Conservation (phyloP, 2,797 vertebrate species). For the Gallinago solitaria region DNA sequence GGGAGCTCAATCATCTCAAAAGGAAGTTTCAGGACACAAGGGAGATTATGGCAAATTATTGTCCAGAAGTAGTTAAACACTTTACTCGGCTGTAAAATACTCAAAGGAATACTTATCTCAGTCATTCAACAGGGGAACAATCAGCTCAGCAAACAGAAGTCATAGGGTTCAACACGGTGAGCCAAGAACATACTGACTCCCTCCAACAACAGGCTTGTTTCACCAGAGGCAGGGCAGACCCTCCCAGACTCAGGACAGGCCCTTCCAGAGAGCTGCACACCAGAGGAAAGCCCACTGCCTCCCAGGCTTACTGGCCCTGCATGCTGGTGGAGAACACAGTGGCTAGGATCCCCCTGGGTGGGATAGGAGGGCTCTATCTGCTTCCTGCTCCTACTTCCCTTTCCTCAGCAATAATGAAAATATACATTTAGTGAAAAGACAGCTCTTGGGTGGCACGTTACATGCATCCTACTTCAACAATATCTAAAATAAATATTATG, state of each 20-base stretch:
- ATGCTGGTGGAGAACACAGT: not conserved
- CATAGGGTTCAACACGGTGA: accelerated
- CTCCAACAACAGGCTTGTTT: not conserved
- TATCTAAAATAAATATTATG: no score
- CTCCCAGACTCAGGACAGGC: accelerated
- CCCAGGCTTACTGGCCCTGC: not conserved
- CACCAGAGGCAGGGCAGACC: not conserved
- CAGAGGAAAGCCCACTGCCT: not conserved
- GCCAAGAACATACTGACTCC: not conserved
- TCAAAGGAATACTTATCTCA: not conserved
- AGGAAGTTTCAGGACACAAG: not conserved
- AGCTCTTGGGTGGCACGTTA: no score
- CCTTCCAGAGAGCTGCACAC: accelerated
- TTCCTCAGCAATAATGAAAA: no score
- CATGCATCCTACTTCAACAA: no score
- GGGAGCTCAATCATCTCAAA: not conserved
- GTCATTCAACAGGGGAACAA: not conserved
- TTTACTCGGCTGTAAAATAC: not conserved
- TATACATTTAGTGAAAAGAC: no score
- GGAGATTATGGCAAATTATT: not conserved
- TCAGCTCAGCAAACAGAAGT: not conserved
- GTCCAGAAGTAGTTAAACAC: not conserved
- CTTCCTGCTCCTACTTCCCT: not conserved
- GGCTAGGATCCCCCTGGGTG: not conserved
- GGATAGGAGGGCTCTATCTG: no score